These are phyloP conservation scores for Dynastes grantii DNA, from an alignment of 2,888 invertebrate species.

Conservation along the genomic window DNA sequence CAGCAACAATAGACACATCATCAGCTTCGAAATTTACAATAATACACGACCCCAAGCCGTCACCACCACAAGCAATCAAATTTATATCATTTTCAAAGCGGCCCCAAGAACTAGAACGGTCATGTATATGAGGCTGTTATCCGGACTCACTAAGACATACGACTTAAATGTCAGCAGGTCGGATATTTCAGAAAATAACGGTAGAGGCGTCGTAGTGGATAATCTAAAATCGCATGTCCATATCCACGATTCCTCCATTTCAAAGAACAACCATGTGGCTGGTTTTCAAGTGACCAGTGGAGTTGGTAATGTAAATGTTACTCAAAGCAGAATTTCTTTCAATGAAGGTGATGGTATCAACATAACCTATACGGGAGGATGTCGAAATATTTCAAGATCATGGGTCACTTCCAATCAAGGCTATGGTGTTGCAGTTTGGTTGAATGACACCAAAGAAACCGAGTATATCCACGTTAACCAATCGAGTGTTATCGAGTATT, in stretches of 20 bases:
- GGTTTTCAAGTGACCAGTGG: constrained; percentile 93
- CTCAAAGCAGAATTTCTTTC: constrained; percentile 89
- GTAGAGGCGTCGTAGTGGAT: constrained; percentile 95
- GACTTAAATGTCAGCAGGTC: constrained; percentile 92
- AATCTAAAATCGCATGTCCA: constrained; percentile 92
- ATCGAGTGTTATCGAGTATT: constrained; percentile 89
- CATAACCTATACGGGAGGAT: constrained; percentile 95
- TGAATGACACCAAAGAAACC: constrained; percentile 86
- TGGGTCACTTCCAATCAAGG: constrained; percentile 90
- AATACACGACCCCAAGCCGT: constrained; percentile 91
- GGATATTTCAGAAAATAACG: constrained; percentile 90
- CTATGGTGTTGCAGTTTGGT: constrained; percentile 91
- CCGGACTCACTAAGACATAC: constrained; percentile 84
- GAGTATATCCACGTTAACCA: constrained; percentile 88
- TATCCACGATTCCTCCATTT: constrained; percentile 86
- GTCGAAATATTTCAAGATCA: constrained; percentile 91
- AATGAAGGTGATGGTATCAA: constrained; percentile 97
- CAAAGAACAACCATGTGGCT: constrained; percentile 91
- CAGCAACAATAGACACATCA: constrained; percentile 79
- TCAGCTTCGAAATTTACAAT: constrained; percentile 84
- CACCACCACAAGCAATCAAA: constrained; percentile 84
- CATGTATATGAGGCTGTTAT: constrained; percentile 85
- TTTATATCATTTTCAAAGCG: constrained; percentile 86
- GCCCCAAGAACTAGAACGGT: constrained; percentile 81
- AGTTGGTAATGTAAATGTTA: constrained; percentile 94